Base-by-base conservation (phyloP, 2,797 vertebrate genomes). In the Chloroceryle inda region DNA sequence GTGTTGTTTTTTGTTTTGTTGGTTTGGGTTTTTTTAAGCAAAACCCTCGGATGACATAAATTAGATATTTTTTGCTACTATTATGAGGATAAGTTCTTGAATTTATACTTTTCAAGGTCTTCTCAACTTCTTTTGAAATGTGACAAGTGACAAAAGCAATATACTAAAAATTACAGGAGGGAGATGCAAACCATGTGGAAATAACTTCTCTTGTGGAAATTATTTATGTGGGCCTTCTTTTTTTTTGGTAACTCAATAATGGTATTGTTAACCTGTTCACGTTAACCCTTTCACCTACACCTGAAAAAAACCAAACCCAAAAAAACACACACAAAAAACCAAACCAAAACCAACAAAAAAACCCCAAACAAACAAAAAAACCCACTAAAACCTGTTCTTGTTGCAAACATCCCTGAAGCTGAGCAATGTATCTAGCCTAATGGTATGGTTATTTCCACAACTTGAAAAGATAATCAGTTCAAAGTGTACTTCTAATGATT, bases 101-200 rank as follows among this genome's bases (percentile, higher is more conserved):
- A 75, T 83, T 85, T 82, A 63, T 35, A 78, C 55, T 92, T 74
- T 22, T 75, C 62, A 47, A 62, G 19, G 13, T 85, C 42, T 37
- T 87, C 63, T 85, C 58, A 47, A 16, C 27, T 29, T 86, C 19
- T 84, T 92, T 92, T 94, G 75, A 97, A 96, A 91, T 92, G 72
- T 88, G 93, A 96, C 91, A 97, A 95, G 68, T 77, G 93, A 96
- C 87, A 97, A 96, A 96, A 95, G 55, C 59, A 88, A 94, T 83
- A 86, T 84, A 80, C 42, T 80, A 92, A 95, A 95, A 96, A 96
- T 95, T 96, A 94, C 29, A 96, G 75, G 49, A 95, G 45, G 53
- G 62, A 88, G 55, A 49, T 94, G 72, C 80, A 96, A 97, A 79
- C 90, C 91, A 93, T 66, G 91, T 94, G 93, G 94, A 97, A 97